phyloP scores from a whole-genome alignment of 1,140 invertebrate species.

The Teleogryllus occipitalis region DNA sequence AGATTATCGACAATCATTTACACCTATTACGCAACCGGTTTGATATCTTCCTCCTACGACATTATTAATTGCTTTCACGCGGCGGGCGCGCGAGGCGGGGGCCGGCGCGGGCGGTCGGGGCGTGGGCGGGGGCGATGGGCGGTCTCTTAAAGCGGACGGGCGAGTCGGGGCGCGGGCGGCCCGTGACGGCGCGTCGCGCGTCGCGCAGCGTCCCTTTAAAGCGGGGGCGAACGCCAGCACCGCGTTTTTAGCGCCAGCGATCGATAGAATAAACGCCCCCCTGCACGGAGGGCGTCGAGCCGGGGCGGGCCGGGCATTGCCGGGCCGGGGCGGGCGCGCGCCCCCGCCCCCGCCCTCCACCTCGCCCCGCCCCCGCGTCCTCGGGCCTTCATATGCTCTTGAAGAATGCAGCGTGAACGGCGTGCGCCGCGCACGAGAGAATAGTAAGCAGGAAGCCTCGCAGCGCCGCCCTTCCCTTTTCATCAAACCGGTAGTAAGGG shows the following conservation, averaged over 20 bases:
- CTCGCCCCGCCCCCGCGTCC: background rate
- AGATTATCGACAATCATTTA: background rate
- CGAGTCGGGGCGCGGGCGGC: too few species aligned
- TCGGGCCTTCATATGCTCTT: background rate
- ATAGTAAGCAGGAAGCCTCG: too few species aligned
- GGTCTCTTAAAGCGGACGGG: background rate
- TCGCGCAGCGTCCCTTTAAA: too few species aligned
- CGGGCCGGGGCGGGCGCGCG: too few species aligned
- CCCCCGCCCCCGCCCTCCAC: too few species aligned
- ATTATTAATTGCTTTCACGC: slow-evolving; percentile 1
- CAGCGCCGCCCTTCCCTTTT: too few species aligned
- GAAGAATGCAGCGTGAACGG: too few species aligned
- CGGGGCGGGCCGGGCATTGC: too few species aligned
- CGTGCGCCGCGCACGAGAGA: too few species aligned
- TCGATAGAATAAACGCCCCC: background rate
- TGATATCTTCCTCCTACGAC: background rate
- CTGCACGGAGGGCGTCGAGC: background rate
- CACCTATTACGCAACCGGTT: background rate
- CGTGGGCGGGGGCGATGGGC: background rate
- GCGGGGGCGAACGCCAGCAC: too few species aligned
- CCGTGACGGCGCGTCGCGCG: too few species aligned
- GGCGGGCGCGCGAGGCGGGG: background rate
- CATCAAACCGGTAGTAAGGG: too few species aligned
- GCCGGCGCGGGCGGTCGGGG: background rate
- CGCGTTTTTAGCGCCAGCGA: background rate